Evolutionary conservation across 2,888 invertebrate genomes (phyloP).

Genomic region (Eudasyphora cyanicolor): DNA sequence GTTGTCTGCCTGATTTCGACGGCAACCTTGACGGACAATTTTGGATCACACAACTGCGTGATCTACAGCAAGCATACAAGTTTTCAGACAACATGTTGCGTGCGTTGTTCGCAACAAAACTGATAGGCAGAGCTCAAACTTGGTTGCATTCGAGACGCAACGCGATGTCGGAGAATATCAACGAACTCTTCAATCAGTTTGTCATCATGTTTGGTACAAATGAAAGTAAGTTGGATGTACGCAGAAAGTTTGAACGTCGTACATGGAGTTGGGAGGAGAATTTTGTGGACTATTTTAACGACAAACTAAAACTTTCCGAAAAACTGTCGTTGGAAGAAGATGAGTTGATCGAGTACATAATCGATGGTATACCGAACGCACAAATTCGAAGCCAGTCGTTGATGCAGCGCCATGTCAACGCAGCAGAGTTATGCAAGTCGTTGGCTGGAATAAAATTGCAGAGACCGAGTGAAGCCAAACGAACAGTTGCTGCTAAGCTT

Average conservation of each 20-base stretch:
- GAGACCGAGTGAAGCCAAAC: neutral
- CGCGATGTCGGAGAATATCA: neutral
- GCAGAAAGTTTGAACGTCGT: neutral
- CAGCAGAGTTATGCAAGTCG: neutral
- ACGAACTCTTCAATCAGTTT: neutral
- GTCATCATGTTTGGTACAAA: neutral
- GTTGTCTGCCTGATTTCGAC: constrained; percentile 9
- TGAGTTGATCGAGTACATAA: constrained; percentile 9
- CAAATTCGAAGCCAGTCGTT: constrained; percentile 19
- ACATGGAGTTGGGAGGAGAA: neutral
- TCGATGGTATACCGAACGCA: constrained; percentile 18
- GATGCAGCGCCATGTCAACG: constrained; percentile 7
- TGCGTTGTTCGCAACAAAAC: neutral
- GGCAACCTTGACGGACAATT: neutral
- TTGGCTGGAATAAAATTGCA: neutral
- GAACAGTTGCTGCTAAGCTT: neutral
- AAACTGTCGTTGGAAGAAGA: constrained; percentile 26
- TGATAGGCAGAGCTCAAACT: neutral
- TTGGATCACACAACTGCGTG: neutral
- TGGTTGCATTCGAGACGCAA: constrained; percentile 30
- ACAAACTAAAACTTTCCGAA: constrained; percentile 15
- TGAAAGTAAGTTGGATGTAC: neutral
- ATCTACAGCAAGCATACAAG: neutral
- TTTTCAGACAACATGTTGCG: neutral
- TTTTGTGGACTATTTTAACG: constrained; percentile 30